These are phyloP conservation scores for Dasyurus viverrinus DNA, from an alignment of 2,113 vertebrate genomes.

Conservation along the genomic window DNA sequence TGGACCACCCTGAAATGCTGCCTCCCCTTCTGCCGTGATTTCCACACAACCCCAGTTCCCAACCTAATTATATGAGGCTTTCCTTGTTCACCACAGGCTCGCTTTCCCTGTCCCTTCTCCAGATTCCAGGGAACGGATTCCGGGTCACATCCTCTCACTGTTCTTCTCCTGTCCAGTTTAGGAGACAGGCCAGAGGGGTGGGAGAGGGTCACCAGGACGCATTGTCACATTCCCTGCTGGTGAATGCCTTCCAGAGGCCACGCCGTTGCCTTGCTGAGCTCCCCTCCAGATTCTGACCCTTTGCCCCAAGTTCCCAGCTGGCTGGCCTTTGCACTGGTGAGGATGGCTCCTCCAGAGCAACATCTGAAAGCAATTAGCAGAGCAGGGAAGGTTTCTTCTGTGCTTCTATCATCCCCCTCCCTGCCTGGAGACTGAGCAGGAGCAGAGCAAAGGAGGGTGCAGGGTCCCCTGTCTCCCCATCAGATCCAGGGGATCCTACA, in stretches of 20 bases:
- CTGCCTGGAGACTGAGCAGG: not conserved
- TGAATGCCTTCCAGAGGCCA: not conserved
- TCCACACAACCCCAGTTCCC: not conserved
- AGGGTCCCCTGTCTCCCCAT: not conserved
- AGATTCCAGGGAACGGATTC: not conserved
- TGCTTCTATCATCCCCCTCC: not conserved
- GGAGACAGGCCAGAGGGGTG: not conserved
- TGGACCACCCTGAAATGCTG: slow-evolving; percentile 18
- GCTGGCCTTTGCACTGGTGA: not conserved
- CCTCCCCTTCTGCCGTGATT: slow-evolving; percentile 17
- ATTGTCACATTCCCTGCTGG: not conserved
- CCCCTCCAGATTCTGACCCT: not conserved
- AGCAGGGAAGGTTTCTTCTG: not conserved
- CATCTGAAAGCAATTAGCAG: not conserved
- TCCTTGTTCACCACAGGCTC: slow-evolving; percentile 11
- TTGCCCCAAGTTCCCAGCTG: fast-evolving
- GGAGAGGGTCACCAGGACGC: too few relatives aligned
- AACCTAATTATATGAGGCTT: not conserved
- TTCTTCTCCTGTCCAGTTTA: not conserved
- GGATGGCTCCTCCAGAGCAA: not conserved
- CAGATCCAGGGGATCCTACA: not conserved
- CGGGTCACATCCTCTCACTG: not conserved
- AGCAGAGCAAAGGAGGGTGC: not conserved
- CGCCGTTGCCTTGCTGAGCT: not conserved
- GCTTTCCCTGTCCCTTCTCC: slow-evolving; percentile 16